Evolutionary conservation across 1,140 invertebrate genomes (phyloP), one percentile per base, ranked within the genome.

Genomic region (Agrilus planipennis): DNA sequence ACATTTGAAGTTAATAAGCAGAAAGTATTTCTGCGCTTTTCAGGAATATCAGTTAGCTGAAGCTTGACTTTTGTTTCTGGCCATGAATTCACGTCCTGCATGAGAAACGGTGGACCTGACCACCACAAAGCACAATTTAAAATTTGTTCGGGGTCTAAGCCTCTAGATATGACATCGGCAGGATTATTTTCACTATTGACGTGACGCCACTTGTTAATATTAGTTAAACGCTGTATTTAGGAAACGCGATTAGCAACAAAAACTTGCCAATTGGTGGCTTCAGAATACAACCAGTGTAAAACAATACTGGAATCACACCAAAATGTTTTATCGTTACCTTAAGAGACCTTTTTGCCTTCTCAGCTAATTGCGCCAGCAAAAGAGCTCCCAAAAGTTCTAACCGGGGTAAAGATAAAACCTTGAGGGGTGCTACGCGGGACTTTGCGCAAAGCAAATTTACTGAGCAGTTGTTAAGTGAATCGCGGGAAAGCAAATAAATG

Each of bases 221-320:
- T 4, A 7, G 5, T 41, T 18, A 37, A 17, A 16, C 19, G 34
- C 19, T 41, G 39, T 36, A 41, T 41, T 20, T 41, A 7, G n/a
- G 17, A 4, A 4, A 41, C 30, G 11, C 39, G 4, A 41, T 36
- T 34, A 39, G 6, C 12, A 17, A 41, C 29, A 23, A 32, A 17
- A 12, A 19, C 18, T 11, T 14, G 34, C 10, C 9, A 41, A 11
- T 41, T 35, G 14, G 14, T 6, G 10, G 39, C 14, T 36, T 41
- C 39, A 5, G 20, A 17, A 17, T 35, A 36, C 6, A 36, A 17
- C 28, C 23, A 27, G 7, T 7, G 12, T 12, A 27, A 12, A 27
- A 12, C 23, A 27, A 27, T 27, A 7, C 7, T 27, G 23, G 23
- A 27, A 27, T 27, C 23, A 9, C 7, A 27, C 23, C 23, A 27